Evolutionary conservation across 2,888 invertebrate species (phyloP).

Genomic region (Scaptomyza polygonia): DNA sequence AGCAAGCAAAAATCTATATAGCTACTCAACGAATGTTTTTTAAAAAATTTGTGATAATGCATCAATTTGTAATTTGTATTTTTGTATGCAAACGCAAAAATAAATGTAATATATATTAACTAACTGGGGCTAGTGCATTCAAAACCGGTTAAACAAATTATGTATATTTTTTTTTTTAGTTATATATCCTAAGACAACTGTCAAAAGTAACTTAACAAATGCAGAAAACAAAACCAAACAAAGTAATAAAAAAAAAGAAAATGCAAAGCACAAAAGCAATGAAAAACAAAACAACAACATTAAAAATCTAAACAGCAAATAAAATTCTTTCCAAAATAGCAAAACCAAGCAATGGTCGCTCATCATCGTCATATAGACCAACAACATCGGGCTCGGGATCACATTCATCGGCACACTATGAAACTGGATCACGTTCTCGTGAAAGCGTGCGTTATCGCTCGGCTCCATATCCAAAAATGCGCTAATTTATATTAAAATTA

Average conservation of each 20-base stretch:
- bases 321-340: conserved; percentile 83
- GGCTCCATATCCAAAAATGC: conserved; percentile 84
- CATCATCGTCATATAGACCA: conserved; percentile 83
- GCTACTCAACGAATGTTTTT: conserved; percentile 32
- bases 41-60: conserved; percentile 46
- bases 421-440: conserved; percentile 84
- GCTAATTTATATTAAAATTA: conserved; percentile 68
- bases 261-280: conserved; percentile 1
- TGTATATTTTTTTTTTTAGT: conserved; percentile 49
- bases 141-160: conserved; percentile 69
- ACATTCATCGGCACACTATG: conserved; percentile 84
- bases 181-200: conserved; percentile 53
- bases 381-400: conserved; percentile 83
- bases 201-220: conserved; percentile 41
- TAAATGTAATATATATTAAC: conserved; percentile 19
- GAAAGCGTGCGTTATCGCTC: conserved; percentile 84
- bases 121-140: conserved; percentile 73
- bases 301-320: conserved; percentile 70
- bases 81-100: conserved; percentile 21
- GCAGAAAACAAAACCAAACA: conserved; percentile 47
- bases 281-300: conserved; percentile 45
- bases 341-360: conserved; percentile 84
- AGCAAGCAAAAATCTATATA: conserved; percentile 24
- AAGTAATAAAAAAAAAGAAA: conserved; percentile 23
- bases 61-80: conserved; percentile 30